Evolutionary conservation across 2,888 invertebrate genomes (phyloP).

Genomic region (Diogma glabrata): DNA sequence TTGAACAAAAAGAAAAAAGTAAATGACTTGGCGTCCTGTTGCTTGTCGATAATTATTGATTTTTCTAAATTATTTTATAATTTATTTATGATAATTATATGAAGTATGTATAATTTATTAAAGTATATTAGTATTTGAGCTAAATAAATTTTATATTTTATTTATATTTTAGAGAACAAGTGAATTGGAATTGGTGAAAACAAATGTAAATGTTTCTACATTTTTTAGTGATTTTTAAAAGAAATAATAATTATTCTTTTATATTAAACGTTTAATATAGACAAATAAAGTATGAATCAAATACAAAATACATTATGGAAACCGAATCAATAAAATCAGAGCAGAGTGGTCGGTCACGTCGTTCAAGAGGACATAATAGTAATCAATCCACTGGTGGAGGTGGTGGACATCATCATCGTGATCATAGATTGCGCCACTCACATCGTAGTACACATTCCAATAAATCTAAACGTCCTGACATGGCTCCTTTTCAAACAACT

Average conservation of each 20-base stretch:
- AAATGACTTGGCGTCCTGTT: constrained; percentile 6
- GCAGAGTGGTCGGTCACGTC: constrained; percentile 70
- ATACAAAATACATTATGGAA: constrained; percentile 51
- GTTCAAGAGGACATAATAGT: constrained; percentile 47
- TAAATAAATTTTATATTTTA: no score
- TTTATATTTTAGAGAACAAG: no score
- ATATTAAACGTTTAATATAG: neutral
- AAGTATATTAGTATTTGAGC: no score
- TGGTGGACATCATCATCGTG: constrained; percentile 40
- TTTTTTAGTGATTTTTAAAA: no score
- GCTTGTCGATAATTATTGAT: constrained; percentile 6
- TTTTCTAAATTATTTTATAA: neutral
- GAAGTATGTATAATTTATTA: constrained; percentile 6
- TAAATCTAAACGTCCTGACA: constrained; percentile 50
- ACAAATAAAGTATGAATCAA: neutral
- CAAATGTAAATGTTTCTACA: no score
- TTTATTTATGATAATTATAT: neutral
- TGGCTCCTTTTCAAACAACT: constrained; percentile 81
- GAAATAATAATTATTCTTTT: no score
- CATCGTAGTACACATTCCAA: constrained; percentile 46
- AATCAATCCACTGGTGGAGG: constrained; percentile 19
- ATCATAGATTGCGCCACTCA: constrained; percentile 48
- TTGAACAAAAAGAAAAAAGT: neutral
- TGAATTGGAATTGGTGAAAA: no score
- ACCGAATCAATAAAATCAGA: constrained; percentile 90